A percentile compares a stretch with the other conserved stretches of the same genome.
Conservation (phyloP, 2,113 vertebrate species). For the Lampris megalopsis region DNA sequence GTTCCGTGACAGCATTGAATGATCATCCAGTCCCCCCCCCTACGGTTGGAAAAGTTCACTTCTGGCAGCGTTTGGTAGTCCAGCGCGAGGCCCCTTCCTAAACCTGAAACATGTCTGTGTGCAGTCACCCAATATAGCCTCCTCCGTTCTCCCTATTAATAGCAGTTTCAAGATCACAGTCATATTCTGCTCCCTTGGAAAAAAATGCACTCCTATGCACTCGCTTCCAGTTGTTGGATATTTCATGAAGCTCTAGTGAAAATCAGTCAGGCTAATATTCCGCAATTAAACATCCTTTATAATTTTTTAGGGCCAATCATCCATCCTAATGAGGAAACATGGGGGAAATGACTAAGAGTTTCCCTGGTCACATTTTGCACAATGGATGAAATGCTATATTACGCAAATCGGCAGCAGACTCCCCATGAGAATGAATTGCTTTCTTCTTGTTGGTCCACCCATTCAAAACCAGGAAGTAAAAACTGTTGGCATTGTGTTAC, state of each 20-base stretch:
- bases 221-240: background rate
- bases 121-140: background rate
- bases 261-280: no score
- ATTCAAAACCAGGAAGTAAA: conserved; percentile 59
- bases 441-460: background rate
- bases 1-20: no score
- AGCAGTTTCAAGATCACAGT: background rate
- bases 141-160: background rate
- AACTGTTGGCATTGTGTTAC: conserved; percentile 25
- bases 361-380: no score
- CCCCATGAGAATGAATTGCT: background rate
- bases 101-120: background rate
- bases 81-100: no score
- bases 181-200: background rate
- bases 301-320: no score
- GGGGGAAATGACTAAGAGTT: no score
- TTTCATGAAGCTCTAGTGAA: no score
- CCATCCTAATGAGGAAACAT: no score
- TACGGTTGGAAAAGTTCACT: no score
- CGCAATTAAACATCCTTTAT: no score
- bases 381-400: background rate
- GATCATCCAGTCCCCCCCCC: no score
- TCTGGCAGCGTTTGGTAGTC: no score
- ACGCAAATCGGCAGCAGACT: background rate
- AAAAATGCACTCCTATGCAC: background rate